Evolutionary conservation across 2,113 vertebrate genomes (phyloP).

Genomic region (Tyto alba): DNA sequence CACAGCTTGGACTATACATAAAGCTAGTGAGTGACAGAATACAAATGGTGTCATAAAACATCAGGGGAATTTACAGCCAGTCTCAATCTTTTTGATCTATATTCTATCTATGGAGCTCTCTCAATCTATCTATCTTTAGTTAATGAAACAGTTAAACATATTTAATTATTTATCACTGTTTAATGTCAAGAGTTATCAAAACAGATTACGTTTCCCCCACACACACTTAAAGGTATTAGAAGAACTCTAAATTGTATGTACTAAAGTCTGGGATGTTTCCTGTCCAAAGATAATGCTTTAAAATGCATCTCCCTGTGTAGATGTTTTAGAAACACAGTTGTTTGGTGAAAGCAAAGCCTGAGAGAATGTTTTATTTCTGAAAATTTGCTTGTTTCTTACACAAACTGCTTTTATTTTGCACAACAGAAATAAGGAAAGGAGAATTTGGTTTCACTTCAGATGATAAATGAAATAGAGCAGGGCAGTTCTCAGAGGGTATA

Average conservation of each 20-base stretch:
- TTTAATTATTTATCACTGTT: slow-evolving; percentile 66
- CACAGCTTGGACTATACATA: slow-evolving; percentile 70
- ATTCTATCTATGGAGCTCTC: neutral
- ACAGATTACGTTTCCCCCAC: neutral
- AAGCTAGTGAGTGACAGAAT: slow-evolving; percentile 89
- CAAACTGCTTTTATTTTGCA: neutral
- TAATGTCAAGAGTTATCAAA: slow-evolving; percentile 48
- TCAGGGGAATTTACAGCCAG: slow-evolving; percentile 40
- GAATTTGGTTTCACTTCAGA: neutral
- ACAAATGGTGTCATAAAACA: slow-evolving; percentile 86
- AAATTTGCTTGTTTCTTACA: neutral
- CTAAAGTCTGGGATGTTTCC: neutral
- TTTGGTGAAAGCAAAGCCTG: neutral
- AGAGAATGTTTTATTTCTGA: neutral
- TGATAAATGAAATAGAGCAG: accelerated
- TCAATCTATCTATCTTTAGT: slow-evolving; percentile 1
- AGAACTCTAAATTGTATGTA: neutral
- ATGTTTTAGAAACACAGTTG: accelerated
- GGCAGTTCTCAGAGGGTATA: neutral
- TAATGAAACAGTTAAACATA: slow-evolving; percentile 36
- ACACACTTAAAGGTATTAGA: neutral
- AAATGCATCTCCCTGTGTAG: accelerated
- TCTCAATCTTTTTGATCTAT: slow-evolving; percentile 19
- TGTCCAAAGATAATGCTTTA: neutral
- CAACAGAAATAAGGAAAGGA: neutral